These are phyloP conservation scores for Rhaphigaster nebulosa DNA, from an alignment of 2,888 invertebrate genomes.

Conservation along the genomic window DNA sequence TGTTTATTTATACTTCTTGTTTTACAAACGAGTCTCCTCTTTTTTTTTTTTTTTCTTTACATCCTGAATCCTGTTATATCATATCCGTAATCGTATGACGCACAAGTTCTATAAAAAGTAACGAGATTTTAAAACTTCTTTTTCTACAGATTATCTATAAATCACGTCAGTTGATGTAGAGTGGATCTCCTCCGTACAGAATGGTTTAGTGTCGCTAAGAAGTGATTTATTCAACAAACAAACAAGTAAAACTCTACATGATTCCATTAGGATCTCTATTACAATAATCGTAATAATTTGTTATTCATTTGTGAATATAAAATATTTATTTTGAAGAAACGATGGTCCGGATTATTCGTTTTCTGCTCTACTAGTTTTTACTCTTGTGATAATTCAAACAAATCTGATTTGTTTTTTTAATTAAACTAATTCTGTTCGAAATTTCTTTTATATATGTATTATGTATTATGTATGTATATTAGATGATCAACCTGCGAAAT, in stretches of 20 bases:
- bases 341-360: no score
- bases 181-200: not conserved
- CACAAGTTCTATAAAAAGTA: not conserved
- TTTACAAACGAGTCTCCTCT: not conserved
- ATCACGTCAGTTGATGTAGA: not conserved
- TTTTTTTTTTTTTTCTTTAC: not conserved
- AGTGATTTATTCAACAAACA: not conserved
- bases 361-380: no score
- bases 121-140: not conserved
- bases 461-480: no score
- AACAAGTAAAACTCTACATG: not conserved
- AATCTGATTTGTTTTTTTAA: no score
- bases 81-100: not conserved
- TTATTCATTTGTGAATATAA: no score
- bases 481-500: no score
- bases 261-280: no score
- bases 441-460: no score
- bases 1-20: conserved; percentile 11
- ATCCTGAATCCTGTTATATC: not conserved
- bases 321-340: no score
- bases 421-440: no score
- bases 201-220: not conserved
- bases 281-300: no score
- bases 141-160: not conserved
- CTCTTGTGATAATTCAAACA: no score